phyloP scores from a whole-genome alignment of 2,113 vertebrate genomes.

The Corythoichthys intestinalis region DNA sequence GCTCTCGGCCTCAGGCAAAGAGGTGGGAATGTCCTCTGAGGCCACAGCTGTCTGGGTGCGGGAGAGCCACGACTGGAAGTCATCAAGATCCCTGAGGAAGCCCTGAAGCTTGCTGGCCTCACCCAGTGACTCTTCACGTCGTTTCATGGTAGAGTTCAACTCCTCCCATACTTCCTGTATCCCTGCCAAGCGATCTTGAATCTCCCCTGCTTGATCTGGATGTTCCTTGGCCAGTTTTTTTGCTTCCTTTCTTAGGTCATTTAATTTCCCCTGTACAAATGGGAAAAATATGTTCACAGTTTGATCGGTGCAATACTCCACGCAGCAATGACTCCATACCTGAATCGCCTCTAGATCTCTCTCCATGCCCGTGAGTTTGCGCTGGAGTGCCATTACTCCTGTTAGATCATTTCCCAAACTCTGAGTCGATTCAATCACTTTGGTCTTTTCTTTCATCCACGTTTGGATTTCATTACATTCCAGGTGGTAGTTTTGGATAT shows the following conservation, averaged over 20 bases:
- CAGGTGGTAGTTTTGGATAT: constrained; percentile 91
- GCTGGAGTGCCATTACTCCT: constrained; percentile 86
- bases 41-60: constrained; percentile 87
- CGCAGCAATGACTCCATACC: constrained; percentile 41
- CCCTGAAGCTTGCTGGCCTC: constrained; percentile 89
- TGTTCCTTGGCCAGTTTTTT: constrained; percentile 77
- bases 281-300: not conserved
- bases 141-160: constrained; percentile 81
- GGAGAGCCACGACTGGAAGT: constrained; percentile 90
- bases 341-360: constrained; percentile 90
- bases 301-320: not conserved
- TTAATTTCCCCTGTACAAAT: constrained; percentile 75
- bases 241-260: constrained; percentile 78
- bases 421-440: constrained; percentile 92
- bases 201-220: constrained; percentile 76
- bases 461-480: constrained; percentile 90
- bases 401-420: constrained; percentile 87
- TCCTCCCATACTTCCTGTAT: constrained; percentile 86
- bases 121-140: constrained; percentile 84
- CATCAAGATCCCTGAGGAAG: constrained; percentile 87
- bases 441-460: constrained; percentile 96
- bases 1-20: constrained; percentile 82
- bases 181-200: constrained; percentile 68
- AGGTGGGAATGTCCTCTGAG: constrained; percentile 87
- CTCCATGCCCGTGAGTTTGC: constrained; percentile 89